These are phyloP conservation scores for Druon quercuslanigerum DNA, from an alignment of 1,140 invertebrate species.

Conservation along the genomic window DNA sequence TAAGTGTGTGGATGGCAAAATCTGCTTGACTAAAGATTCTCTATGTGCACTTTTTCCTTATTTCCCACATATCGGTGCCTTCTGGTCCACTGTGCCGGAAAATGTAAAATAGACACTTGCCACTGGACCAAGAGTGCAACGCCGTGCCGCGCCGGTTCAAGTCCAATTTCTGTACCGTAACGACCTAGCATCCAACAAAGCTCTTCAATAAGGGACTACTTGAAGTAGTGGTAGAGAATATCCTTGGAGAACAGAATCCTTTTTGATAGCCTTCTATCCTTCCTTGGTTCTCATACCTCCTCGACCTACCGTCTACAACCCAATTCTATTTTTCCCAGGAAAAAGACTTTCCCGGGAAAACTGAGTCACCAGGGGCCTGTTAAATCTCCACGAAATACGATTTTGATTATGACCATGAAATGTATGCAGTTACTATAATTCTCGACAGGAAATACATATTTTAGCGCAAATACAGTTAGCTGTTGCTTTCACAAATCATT, in stretches of 20 bases:
- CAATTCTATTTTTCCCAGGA: conserved; percentile 33
- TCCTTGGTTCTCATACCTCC: neutral
- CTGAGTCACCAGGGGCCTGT: conserved; percentile 42
- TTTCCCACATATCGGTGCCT: conserved; percentile 44
- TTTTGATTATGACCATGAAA: conserved; percentile 19
- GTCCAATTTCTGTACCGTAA: conserved; percentile 55
- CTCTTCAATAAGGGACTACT: conserved; percentile 52
- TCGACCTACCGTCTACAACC: conserved; percentile 28
- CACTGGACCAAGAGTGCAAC: conserved; percentile 47
- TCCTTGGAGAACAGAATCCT: conserved; percentile 48
- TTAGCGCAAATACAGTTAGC: no score
- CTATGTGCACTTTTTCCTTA: conserved; percentile 17
- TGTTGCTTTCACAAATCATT: neutral
- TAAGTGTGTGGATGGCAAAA: neutral
- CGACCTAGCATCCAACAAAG: conserved; percentile 49
- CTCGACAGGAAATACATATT: neutral
- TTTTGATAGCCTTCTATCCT: conserved; percentile 44
- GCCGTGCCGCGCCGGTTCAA: neutral
- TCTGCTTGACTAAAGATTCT: conserved; percentile 10
- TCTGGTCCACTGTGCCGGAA: conserved; percentile 45
- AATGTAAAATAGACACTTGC: conserved; percentile 54
- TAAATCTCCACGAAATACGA: conserved; percentile 40
- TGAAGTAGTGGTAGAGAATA: conserved; percentile 36
- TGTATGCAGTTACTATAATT: conserved; percentile 22
- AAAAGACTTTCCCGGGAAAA: conserved; percentile 20